These are phyloP conservation scores for Drosophila borborema DNA, from an alignment of 2,888 invertebrate species.

Conservation along the genomic window DNA sequence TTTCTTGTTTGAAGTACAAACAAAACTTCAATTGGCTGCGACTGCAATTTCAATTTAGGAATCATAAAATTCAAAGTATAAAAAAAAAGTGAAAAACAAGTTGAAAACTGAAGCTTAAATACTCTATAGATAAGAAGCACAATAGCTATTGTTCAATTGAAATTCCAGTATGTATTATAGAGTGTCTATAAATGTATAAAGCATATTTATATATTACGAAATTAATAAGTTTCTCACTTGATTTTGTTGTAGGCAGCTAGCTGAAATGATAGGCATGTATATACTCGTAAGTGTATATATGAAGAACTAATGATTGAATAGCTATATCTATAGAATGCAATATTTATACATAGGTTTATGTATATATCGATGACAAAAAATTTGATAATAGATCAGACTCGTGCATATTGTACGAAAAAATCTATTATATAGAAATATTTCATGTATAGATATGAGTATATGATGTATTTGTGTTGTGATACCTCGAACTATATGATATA, in stretches of 20 bases:
- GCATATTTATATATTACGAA: too few species aligned
- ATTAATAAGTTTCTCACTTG: neutral
- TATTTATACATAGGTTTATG: too few species aligned
- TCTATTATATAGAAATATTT: too few species aligned
- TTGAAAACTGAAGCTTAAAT: constrained; percentile 13
- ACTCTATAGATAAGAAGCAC: constrained; percentile 1
- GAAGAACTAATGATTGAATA: too few species aligned
- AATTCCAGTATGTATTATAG: neutral
- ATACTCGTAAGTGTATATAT: too few species aligned
- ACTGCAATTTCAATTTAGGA: constrained; percentile 72
- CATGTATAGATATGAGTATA: too few species aligned
- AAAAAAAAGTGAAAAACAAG: constrained; percentile 11
- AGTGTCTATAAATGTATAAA: neutral
- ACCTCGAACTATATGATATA: neutral
- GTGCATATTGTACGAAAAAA: too few species aligned
- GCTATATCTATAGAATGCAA: too few species aligned
- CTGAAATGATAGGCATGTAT: neutral
- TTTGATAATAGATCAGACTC: too few species aligned
- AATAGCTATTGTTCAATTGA: neutral
- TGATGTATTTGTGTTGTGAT: too few species aligned
- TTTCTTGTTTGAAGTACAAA: constrained; percentile 67
- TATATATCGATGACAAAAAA: too few species aligned
- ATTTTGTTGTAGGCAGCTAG: too few species aligned
- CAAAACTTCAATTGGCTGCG: constrained; percentile 75
- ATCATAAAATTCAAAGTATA: constrained; percentile 32